Conservation (phyloP, 2,797 vertebrate species). For the Chromis chromis region DNA sequence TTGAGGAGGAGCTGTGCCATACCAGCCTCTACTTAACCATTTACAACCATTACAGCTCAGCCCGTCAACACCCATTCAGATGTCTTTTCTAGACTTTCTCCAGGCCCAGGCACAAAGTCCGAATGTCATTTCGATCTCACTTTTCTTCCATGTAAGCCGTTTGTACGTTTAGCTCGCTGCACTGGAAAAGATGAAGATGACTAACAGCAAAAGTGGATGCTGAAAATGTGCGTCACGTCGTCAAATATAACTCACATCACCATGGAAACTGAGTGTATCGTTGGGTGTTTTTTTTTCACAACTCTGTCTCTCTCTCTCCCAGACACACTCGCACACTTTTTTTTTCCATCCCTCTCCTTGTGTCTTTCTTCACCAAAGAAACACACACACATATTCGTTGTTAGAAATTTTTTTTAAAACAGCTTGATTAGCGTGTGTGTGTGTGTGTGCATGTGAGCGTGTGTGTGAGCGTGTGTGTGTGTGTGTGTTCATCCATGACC, state of each 20-base stretch:
- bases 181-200: slow-evolving; percentile 48
- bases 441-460: too few species aligned
- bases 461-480: too few species aligned
- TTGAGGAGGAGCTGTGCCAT: slow-evolving; percentile 5
- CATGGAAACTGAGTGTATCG: slow-evolving; percentile 74
- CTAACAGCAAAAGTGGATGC: slow-evolving; percentile 47
- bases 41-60: background rate
- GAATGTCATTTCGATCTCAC: slow-evolving; percentile 5
- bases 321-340: slow-evolving; percentile 33
- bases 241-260: slow-evolving; percentile 76
- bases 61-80: background rate
- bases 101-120: background rate
- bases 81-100: background rate
- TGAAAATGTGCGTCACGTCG: slow-evolving; percentile 63
- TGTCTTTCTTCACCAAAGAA: slow-evolving; percentile 22
- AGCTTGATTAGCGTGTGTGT: too few species aligned
- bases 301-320: slow-evolving; percentile 23
- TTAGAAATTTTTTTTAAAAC: too few species aligned
- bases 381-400: background rate
- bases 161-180: slow-evolving; percentile 33
- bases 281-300: slow-evolving; percentile 45
- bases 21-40: background rate
- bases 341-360: slow-evolving; percentile 32
- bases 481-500: background rate
- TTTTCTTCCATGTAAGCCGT: background rate